Evolutionary conservation across 2,797 vertebrate genomes (phyloP), one percentile per base, ranked within the genome.

Genomic region (Phrynocephalus guinanensis): DNA sequence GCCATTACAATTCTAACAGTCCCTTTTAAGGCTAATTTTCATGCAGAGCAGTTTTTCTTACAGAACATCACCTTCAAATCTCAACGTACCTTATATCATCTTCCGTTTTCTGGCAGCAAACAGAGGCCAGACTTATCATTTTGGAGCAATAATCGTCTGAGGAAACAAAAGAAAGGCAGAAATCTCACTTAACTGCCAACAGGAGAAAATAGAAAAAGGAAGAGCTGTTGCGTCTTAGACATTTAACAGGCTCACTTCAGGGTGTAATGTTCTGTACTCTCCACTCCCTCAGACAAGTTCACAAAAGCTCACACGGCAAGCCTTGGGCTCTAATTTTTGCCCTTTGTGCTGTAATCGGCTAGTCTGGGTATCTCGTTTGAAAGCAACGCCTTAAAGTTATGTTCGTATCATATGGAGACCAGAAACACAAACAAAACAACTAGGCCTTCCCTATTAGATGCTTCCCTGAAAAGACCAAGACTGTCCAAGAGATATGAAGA

Each of bases 121-220:
- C 95, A 30, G 96, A 90, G 63, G 94, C 90, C n/a, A 96, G 91
- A 88, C 94, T 96, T 93, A 95, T 93, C 52, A 95, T 96, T 95
- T 96, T 97, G 86, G 94, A 97, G 86, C 96, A 97, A 92, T 95
- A 97, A 90, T 97, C 96, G 91, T 97, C 93, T 7, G 97, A 96
- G 93, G 38, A 95, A 96, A 97, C 96, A 91, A 86, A 95, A 89
- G 71, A 93, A 82, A 60, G 92, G 84, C 86, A 33, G 5, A 88
- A 5, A 4, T 83, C 52, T 92, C 79, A 88, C 66, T 94, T 85
- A 91, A 82, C 82, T 87, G 85, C 22, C 86, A 66, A 60, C 8
- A 94, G 38, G 4, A 63, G 60, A 63, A 18, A 16, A 63, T 20
- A 63, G 20, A 63, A 63, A 18, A 15, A 16, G 38, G 20, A 63